These are phyloP conservation scores for Drosophila tani DNA, from an alignment of 1,140 invertebrate genomes.

Conservation along the genomic window DNA sequence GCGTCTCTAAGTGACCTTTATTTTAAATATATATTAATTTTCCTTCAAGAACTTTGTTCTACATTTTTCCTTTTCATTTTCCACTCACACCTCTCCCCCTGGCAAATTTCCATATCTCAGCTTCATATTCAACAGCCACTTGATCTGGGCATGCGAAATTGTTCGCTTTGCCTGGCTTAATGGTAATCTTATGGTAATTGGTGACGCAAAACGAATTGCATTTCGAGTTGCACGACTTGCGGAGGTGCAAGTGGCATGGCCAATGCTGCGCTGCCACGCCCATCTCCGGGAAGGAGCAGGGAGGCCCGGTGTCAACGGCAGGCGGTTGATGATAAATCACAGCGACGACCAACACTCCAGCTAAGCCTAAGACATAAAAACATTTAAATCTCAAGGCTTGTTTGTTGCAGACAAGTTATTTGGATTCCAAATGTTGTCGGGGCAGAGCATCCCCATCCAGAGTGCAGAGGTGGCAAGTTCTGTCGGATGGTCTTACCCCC, in stretches of 20 bases:
- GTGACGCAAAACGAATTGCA: slow-evolving; percentile 42
- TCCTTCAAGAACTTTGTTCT: neutral
- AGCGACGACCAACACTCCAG: slow-evolving; percentile 2
- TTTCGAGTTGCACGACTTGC: slow-evolving; percentile 38
- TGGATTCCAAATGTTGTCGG: slow-evolving; percentile 45
- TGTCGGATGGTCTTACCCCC: slow-evolving; percentile 32
- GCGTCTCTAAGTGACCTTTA: too few species aligned
- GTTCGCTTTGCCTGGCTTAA: slow-evolving; percentile 31
- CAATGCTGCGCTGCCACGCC: slow-evolving; percentile 39
- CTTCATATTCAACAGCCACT: slow-evolving; percentile 15
- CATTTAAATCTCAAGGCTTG: slow-evolving; percentile 53
- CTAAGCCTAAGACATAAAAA: slow-evolving; percentile 18
- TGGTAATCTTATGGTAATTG: slow-evolving; percentile 50
- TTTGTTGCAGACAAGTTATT: slow-evolving; percentile 55
- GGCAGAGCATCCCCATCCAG: slow-evolving; percentile 11
- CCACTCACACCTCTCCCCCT: too few species aligned
- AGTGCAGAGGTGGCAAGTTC: slow-evolving; percentile 57
- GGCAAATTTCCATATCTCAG: neutral
- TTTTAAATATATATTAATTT: neutral
- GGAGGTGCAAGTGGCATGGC: slow-evolving; percentile 22
- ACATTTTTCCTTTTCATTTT: neutral
- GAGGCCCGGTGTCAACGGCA: slow-evolving; percentile 24
- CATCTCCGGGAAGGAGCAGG: slow-evolving; percentile 6
- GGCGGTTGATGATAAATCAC: slow-evolving; percentile 53
- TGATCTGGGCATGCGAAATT: slow-evolving; percentile 40